Percentiles rank a stretch among this genome's conserved stretches.
phyloP scores from a whole-genome alignment of 1,140 invertebrate species.

The Triops longicaudatus region DNA sequence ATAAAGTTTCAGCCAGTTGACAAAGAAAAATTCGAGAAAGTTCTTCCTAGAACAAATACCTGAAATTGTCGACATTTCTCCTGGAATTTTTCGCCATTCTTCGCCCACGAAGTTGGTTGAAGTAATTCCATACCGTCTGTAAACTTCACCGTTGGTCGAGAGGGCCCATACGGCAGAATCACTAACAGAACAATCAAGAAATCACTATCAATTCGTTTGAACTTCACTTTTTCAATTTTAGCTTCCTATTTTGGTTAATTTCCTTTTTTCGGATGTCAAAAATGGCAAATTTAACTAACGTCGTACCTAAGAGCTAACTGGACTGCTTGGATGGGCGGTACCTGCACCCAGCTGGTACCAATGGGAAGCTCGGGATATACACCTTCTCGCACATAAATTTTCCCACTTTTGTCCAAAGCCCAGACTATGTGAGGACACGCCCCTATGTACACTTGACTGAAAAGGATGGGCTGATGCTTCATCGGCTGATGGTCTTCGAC shows the following conservation, averaged over 20 bases:
- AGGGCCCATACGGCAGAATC: conserved; percentile 46
- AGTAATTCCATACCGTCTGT: conserved; percentile 44
- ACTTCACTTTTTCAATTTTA: not conserved
- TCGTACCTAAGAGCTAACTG: conserved; percentile 43
- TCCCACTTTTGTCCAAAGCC: conserved; percentile 46
- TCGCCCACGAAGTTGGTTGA: conserved; percentile 46
- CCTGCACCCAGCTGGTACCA: conserved; percentile 46
- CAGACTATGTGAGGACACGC: conserved; percentile 47
- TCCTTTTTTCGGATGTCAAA: too few relatives aligned
- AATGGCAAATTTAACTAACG: conserved; percentile 10
- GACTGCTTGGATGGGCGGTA: conserved; percentile 44
- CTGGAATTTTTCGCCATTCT: conserved; percentile 49
- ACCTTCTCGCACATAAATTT: conserved; percentile 46
- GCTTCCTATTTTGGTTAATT: too few relatives aligned
- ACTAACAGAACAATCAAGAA: conserved; percentile 34
- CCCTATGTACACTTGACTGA: conserved; percentile 41
- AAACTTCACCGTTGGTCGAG: conserved; percentile 42
- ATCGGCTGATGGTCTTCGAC: conserved; percentile 36
- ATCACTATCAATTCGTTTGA: conserved; percentile 6
- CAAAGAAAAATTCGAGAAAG: too few relatives aligned
- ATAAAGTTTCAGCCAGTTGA: too few relatives aligned
- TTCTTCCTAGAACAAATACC: not conserved
- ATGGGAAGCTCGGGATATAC: conserved; percentile 46
- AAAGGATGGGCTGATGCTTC: conserved; percentile 9
- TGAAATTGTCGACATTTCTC: conserved; percentile 30